These are phyloP conservation scores for Emydoidea blandingii DNA, from an alignment of 2,797 vertebrate genomes.

Conservation along the genomic window DNA sequence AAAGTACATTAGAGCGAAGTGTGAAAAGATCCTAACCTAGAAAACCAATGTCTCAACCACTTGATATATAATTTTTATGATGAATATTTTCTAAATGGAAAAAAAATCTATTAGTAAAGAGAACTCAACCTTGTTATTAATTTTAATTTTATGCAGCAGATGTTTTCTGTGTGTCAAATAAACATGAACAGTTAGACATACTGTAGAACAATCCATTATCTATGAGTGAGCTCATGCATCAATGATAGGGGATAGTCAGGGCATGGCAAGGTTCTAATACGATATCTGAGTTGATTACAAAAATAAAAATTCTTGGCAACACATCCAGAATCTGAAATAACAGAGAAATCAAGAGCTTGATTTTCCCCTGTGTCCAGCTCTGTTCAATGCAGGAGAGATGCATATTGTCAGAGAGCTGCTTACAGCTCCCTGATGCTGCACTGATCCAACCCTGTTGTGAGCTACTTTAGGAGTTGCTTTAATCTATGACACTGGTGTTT, in stretches of 20 bases:
- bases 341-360: neutral
- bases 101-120: neutral
- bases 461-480: neutral
- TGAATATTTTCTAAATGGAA: slow-evolving; percentile 33
- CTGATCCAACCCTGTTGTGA: neutral
- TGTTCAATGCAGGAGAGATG: accelerated
- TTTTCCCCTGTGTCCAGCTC: neutral
- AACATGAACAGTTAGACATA: slow-evolving; percentile 22
- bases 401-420: neutral
- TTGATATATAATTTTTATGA: slow-evolving; percentile 18
- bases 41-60: slow-evolving; percentile 12
- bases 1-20: slow-evolving; percentile 10
- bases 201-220: slow-evolving; percentile 58
- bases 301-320: slow-evolving; percentile 40
- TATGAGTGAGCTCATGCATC: slow-evolving; percentile 19
- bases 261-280: slow-evolving; percentile 9
- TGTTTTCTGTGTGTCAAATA: slow-evolving; percentile 51
- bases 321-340: neutral
- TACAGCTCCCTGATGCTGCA: neutral
- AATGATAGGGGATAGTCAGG: slow-evolving; percentile 22
- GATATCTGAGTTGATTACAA: slow-evolving; percentile 19
- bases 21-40: slow-evolving; percentile 37
- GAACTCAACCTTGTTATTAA: neutral
- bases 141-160: slow-evolving; percentile 32
- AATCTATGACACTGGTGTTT: neutral